A percentile compares a stretch with the other conserved stretches of the same genome.
These are phyloP conservation scores for Horisme vitalbata DNA, from an alignment of 2,888 invertebrate genomes.

Conservation along the genomic window DNA sequence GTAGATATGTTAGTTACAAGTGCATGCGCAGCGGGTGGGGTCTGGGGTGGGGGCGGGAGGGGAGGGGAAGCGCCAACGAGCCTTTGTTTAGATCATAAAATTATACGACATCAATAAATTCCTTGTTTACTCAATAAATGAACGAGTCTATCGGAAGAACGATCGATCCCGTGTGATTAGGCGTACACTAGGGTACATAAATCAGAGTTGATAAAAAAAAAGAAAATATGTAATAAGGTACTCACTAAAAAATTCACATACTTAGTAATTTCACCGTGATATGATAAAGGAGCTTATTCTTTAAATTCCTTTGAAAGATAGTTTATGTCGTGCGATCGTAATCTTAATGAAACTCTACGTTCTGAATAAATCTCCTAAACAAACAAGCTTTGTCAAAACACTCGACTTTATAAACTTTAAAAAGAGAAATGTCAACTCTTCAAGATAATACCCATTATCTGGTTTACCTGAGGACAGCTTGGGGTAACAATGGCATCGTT, in stretches of 20 bases:
- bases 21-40: constrained; percentile 64
- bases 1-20: constrained; percentile 71
- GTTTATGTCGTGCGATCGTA: constrained; percentile 44
- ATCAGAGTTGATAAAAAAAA: constrained; percentile 10
- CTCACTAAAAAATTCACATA: not conserved
- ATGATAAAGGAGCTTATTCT: constrained; percentile 1
- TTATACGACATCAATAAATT: constrained; percentile 81
- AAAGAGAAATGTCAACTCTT: constrained; percentile 75
- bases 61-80: constrained; percentile 51
- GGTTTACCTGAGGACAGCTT: constrained; percentile 71
- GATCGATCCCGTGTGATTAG: constrained; percentile 55
- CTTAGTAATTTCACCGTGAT: not conserved
- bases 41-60: constrained; percentile 30
- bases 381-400: constrained; percentile 74
- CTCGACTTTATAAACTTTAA: constrained; percentile 69
- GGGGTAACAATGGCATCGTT: constrained; percentile 61
- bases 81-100: constrained; percentile 81
- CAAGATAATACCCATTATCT: constrained; percentile 76
- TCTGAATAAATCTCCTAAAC: constrained; percentile 56
- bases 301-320: constrained; percentile 10
- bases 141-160: constrained; percentile 61
- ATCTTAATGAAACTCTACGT: constrained; percentile 55
- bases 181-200: constrained; percentile 25
- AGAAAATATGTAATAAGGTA: not conserved
- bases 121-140: constrained; percentile 77